Conservation (phyloP, 1,140 invertebrate genomes). For the Coptotermes formosanus region DNA sequence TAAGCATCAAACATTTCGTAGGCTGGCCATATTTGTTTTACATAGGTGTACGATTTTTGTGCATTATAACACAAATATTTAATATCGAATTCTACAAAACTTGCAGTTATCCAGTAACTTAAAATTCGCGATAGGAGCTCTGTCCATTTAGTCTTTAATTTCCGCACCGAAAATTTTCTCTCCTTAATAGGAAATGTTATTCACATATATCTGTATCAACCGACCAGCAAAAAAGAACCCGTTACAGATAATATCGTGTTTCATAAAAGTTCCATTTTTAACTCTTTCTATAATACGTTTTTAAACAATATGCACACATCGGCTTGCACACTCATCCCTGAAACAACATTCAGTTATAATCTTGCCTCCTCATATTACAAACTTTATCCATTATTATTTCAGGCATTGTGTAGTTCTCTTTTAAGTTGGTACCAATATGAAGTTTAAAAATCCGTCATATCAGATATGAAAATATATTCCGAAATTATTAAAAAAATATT, state of each 20-base stretch:
- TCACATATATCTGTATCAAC: background rate
- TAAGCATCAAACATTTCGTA: no score
- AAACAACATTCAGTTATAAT: background rate
- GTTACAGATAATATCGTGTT: background rate
- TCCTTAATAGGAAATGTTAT: background rate
- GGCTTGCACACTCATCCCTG: background rate
- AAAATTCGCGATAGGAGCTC: no score
- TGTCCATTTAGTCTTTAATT: slow-evolving; percentile 1
- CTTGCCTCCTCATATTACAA: background rate
- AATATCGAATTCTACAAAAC: no score
- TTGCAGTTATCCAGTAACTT: no score
- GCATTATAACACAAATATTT: no score
- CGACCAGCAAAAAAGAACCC: background rate
- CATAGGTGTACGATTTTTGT: no score
- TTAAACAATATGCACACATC: no score
- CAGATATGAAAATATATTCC: background rate
- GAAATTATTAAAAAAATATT: background rate
- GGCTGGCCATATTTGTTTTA: no score
- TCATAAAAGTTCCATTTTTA: background rate
- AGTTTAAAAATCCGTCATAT: slow-evolving; percentile 1
- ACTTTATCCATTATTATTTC: background rate
- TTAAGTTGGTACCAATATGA: background rate
- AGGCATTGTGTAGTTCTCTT: background rate
- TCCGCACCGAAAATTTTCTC: background rate
- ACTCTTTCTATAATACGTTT: no score